phyloP scores from a whole-genome alignment of 2,113 vertebrate genomes.

The Salvelinus fontinalis region DNA sequence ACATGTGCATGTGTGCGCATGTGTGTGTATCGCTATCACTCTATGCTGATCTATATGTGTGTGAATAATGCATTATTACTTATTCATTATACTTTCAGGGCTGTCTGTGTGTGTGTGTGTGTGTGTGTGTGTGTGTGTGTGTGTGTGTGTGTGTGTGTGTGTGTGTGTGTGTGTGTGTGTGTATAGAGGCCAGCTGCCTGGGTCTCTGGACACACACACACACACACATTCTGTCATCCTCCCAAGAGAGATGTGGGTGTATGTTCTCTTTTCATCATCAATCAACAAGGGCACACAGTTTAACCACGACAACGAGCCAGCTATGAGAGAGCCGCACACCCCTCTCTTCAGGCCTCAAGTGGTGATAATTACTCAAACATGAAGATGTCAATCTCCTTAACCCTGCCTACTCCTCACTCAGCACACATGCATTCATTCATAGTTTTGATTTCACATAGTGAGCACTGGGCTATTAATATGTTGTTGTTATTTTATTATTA shows the following conservation, averaged over 20 bases:
- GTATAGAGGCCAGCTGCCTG: constrained; percentile 66
- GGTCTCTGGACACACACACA: constrained; percentile 60
- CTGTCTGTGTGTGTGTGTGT: constrained; percentile 43
- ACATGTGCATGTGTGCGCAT: too few relatives aligned
- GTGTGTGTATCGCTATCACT: background rate
- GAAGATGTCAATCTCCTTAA: constrained; percentile 65
- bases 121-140: constrained; percentile 40
- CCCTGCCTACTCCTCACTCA: constrained; percentile 42
- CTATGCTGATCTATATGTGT: constrained; percentile 24
- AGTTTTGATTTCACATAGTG: background rate
- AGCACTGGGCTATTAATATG: background rate
- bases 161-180: constrained; percentile 17
- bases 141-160: too few relatives aligned
- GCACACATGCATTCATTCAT: constrained; percentile 22
- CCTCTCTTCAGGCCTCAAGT: constrained; percentile 61
- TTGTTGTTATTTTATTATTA: too few relatives aligned
- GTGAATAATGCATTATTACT: constrained; percentile 72
- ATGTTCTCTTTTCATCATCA: constrained; percentile 73
- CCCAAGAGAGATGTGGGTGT: constrained; percentile 67
- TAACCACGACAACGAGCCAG: constrained; percentile 71
- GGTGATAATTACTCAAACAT: constrained; percentile 77
- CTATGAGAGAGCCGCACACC: constrained; percentile 51
- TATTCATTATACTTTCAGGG: constrained; percentile 46
- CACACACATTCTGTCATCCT: constrained; percentile 66
- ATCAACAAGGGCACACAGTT: constrained; percentile 72